Evolutionary conservation across 2,888 invertebrate genomes (phyloP).

Genomic region (Caenorhabditis sp.): DNA sequence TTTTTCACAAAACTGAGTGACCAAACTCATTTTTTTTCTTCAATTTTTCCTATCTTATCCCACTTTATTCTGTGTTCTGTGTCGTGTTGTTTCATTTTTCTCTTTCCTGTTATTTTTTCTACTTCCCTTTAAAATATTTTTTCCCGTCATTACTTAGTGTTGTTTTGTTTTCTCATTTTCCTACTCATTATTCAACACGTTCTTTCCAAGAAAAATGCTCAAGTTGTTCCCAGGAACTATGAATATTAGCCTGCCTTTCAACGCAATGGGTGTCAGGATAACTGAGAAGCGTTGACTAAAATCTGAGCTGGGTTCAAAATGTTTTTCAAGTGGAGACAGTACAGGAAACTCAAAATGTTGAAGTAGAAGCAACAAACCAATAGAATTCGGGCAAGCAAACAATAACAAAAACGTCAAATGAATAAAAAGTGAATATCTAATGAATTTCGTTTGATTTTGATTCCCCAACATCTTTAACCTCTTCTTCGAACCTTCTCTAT

Average conservation of each 20-base stretch:
- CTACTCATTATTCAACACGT: background rate
- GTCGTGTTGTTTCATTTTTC: background rate
- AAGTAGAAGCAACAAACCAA: constrained; percentile 30
- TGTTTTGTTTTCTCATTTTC: background rate
- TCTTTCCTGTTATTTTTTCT: background rate
- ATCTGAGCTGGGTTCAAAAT: constrained; percentile 5
- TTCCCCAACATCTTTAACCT: constrained; percentile 13
- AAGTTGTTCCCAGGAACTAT: background rate
- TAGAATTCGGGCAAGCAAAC: constrained; percentile 7
- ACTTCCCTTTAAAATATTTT: constrained; percentile 7
- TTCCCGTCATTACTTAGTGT: background rate
- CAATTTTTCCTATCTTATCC: background rate
- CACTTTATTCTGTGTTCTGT: too few relatives aligned
- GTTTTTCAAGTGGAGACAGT: background rate
- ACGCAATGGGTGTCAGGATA: too few relatives aligned
- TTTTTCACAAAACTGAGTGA: background rate
- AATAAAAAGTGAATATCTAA: constrained; percentile 36
- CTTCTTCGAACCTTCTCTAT: background rate
- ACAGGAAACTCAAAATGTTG: constrained; percentile 23
- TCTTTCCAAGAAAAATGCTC: background rate
- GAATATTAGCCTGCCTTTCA: background rate
- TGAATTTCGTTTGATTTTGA: constrained; percentile 23
- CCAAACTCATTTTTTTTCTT: too few relatives aligned
- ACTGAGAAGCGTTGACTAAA: background rate
- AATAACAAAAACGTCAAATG: constrained; percentile 35